A percentile compares a stretch with the other conserved stretches of the same genome.
Evolutionary conservation across 2,797 vertebrate genomes (phyloP).

Genomic region (Rhinogobio ventralis): DNA sequence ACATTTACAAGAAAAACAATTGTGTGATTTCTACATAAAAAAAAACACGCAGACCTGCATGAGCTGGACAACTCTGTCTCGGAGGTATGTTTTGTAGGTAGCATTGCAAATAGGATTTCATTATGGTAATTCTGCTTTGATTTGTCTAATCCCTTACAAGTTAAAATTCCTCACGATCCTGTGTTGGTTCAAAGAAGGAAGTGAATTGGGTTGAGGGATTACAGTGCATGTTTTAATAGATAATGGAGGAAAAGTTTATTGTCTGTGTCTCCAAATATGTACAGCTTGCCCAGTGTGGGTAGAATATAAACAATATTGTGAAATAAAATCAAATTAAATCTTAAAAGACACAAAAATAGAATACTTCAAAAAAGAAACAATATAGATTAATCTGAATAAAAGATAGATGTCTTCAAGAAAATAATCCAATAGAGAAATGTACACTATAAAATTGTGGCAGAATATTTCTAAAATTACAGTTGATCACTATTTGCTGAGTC

Average conservation of each 20-base stretch:
- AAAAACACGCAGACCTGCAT: not conserved
- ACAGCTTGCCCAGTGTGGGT: slow-evolving; percentile 43
- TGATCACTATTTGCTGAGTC: not conserved
- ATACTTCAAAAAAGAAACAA: not conserved
- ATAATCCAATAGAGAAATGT: not conserved
- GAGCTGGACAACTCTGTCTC: not conserved
- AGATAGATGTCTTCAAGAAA: not conserved
- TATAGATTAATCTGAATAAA: not conserved
- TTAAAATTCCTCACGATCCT: not conserved
- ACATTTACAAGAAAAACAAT: not conserved
- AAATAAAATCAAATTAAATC: slow-evolving; percentile 30
- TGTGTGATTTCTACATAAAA: not conserved
- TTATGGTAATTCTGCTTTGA: slow-evolving; percentile 13
- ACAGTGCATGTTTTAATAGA: slow-evolving; percentile 40
- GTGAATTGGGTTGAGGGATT: slow-evolving; percentile 51
- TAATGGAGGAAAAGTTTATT: slow-evolving; percentile 62
- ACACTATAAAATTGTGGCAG: not conserved
- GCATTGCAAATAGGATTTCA: not conserved
- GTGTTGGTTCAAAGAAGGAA: not conserved
- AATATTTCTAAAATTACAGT: not conserved
- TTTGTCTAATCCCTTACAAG: not conserved
- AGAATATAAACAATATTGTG: slow-evolving; percentile 56
- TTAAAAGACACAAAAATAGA: not conserved
- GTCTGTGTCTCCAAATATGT: slow-evolving; percentile 55
- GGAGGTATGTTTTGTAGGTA: not conserved